phyloP scores from a whole-genome alignment of 2,797 vertebrate species.

The Ctenopoma multispine region DNA sequence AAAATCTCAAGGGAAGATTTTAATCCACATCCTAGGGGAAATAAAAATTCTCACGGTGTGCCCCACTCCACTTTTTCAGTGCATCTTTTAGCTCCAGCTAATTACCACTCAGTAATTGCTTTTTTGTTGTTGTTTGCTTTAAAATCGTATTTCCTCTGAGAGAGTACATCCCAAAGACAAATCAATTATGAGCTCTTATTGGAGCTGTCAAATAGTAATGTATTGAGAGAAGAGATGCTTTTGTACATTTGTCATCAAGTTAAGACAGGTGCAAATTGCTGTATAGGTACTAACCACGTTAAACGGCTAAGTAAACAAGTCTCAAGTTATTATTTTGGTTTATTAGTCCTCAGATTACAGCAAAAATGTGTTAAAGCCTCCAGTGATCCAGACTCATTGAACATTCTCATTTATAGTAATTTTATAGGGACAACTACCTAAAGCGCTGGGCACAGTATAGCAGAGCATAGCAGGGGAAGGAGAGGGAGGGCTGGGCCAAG shows the following conservation, averaged over 20 bases:
- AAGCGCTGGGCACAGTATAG: not conserved
- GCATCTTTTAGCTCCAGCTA: constrained; percentile 52
- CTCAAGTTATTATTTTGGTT: constrained; percentile 21
- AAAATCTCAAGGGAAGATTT: constrained; percentile 39
- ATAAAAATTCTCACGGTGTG: constrained; percentile 43
- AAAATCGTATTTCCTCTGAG: constrained; percentile 25
- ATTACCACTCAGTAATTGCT: constrained; percentile 68
- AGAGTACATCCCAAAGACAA: constrained; percentile 27
- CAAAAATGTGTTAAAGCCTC: too few species aligned
- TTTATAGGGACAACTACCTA: too few species aligned
- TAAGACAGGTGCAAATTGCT: constrained; percentile 33
- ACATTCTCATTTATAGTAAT: too few species aligned
- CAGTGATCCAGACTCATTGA: too few species aligned
- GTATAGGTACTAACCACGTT: constrained; percentile 15
- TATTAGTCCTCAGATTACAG: not conserved
- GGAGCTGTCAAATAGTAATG: constrained; percentile 44
- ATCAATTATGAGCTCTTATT: constrained; percentile 28
- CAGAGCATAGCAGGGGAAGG: too few species aligned
- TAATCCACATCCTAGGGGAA: constrained; percentile 41
- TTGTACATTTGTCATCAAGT: constrained; percentile 29
- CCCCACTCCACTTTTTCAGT: constrained; percentile 33
- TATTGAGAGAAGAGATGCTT: constrained; percentile 21
- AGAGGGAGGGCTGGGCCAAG: too few species aligned
- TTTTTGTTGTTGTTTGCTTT: constrained; percentile 44
- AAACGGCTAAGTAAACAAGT: constrained; percentile 30